Evolutionary conservation across 2,113 vertebrate genomes (phyloP).

Genomic region (Thunnus thynnus): DNA sequence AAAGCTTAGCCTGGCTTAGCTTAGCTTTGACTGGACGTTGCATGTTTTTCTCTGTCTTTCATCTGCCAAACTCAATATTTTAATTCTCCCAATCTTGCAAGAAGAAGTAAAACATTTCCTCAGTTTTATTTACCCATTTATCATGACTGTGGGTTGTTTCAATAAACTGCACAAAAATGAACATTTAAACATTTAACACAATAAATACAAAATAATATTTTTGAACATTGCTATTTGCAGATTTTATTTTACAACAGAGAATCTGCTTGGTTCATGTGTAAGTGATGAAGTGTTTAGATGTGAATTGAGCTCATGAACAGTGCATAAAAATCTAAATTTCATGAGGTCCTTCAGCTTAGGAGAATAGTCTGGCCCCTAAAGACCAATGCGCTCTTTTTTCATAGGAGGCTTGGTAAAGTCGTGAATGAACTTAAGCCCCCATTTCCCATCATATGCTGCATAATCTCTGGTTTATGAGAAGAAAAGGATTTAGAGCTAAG

Average conservation of each 20-base stretch:
- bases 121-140: no score
- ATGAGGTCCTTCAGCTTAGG: slow-evolving; percentile 21
- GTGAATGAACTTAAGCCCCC: slow-evolving; percentile 37
- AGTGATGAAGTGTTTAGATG: slow-evolving; percentile 32
- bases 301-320: slow-evolving; percentile 38
- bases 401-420: slow-evolving; percentile 15
- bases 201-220: background rate
- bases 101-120: no score
- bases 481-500: slow-evolving; percentile 46
- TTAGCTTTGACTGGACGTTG: no score
- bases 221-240: background rate
- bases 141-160: background rate
- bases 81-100: no score
- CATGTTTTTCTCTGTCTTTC: no score
- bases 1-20: no score
- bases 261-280: background rate
- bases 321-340: slow-evolving; percentile 56
- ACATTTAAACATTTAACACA: background rate
- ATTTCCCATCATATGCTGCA: slow-evolving; percentile 36
- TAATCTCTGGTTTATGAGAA: slow-evolving; percentile 35
- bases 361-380: slow-evolving; percentile 10
- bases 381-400: slow-evolving; percentile 4
- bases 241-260: background rate
- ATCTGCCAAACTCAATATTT: no score
- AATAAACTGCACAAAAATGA: background rate